These are phyloP conservation scores for Gibbula magus DNA, from an alignment of 2,888 invertebrate genomes.

Conservation along the genomic window DNA sequence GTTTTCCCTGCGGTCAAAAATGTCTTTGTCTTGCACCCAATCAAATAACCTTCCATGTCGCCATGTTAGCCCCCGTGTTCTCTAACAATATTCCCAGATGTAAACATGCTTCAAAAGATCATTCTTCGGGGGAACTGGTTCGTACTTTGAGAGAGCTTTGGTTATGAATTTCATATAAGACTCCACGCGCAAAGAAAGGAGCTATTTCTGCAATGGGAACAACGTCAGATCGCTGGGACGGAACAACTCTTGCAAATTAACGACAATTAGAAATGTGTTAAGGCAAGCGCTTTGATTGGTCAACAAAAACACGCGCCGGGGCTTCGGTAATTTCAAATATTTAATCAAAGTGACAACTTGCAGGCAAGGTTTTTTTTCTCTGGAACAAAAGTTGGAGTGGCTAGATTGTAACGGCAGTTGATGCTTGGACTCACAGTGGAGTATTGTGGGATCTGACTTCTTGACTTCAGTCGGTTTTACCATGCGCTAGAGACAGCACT, in stretches of 20 bases:
- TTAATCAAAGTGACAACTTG: not conserved
- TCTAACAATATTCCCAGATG: not conserved
- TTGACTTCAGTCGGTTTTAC: too few relatives aligned
- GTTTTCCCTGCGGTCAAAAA: conserved; percentile 5
- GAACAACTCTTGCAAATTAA: not conserved
- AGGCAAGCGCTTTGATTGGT: not conserved
- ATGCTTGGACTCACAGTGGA: too few relatives aligned
- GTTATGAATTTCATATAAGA: not conserved
- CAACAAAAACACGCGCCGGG: not conserved
- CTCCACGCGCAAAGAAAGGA: not conserved
- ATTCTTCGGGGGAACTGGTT: not conserved
- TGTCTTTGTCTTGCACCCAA: not conserved
- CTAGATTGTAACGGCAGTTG: too few relatives aligned
- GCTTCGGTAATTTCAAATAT: not conserved
- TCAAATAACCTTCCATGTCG: not conserved
- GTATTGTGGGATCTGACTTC: too few relatives aligned
- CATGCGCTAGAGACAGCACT: too few relatives aligned
- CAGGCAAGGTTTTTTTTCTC: not conserved
- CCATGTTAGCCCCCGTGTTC: not conserved
- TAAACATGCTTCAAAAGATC: conserved; percentile 10
- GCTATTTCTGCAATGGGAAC: not conserved
- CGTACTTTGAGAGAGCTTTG: not conserved
- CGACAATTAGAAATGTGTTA: not conserved
- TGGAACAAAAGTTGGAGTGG: too few relatives aligned
- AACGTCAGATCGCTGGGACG: not conserved